A percentile compares a stretch with the other conserved stretches of the same genome.
Evolutionary conservation across 2,888 invertebrate species (phyloP).

Genomic region (Cryptocephalus primarius): DNA sequence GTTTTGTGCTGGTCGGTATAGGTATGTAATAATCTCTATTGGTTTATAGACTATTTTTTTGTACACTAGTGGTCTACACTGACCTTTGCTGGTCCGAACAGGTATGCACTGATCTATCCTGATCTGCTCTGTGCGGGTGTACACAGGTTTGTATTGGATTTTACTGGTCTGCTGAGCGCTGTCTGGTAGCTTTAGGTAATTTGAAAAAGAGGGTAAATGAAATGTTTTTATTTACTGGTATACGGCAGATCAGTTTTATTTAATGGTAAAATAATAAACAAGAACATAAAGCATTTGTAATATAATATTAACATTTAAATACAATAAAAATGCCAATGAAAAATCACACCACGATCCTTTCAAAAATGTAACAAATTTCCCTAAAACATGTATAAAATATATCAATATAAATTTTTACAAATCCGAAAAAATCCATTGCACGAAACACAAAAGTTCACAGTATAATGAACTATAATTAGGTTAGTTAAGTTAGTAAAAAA

Average conservation of each 20-base stretch:
- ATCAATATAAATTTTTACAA: constrained; percentile 11
- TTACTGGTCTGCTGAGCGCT: too few species aligned
- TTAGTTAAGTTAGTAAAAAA: constrained; percentile 5
- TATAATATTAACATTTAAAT: constrained; percentile 14
- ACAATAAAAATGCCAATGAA: constrained; percentile 16
- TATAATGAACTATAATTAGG: constrained; percentile 1
- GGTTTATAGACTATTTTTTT: too few species aligned
- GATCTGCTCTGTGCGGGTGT: too few species aligned
- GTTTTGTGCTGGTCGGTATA: too few species aligned
- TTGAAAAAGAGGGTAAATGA: too few species aligned
- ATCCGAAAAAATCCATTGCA: constrained; percentile 5
- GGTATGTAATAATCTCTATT: too few species aligned
- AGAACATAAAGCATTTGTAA: not conserved
- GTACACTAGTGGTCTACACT: too few species aligned
- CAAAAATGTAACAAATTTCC: constrained; percentile 13
- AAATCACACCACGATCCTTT: constrained; percentile 10
- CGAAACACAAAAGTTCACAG: constrained; percentile 6
- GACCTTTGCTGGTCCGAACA: too few species aligned
- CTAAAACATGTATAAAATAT: constrained; percentile 20
- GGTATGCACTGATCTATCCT: too few species aligned
- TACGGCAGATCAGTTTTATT: not conserved
- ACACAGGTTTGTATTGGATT: too few species aligned
- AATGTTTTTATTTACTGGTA: not conserved
- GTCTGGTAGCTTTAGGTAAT: too few species aligned
- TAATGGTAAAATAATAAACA: not conserved